phyloP scores from a whole-genome alignment of 2,797 vertebrate genomes.

The Tamandua tetradactyla region DNA sequence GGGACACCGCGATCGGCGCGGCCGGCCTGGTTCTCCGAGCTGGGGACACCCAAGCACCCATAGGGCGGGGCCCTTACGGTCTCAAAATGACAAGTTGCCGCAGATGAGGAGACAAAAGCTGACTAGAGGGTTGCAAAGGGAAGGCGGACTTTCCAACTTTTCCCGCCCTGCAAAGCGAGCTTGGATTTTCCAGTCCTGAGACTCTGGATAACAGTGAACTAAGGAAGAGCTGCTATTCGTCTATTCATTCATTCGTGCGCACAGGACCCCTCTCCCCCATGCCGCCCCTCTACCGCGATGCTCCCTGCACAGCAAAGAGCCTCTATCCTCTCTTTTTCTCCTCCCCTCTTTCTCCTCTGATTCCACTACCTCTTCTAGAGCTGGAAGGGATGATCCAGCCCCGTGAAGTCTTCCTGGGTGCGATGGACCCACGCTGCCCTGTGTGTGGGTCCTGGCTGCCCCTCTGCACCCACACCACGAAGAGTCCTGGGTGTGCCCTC shows the following conservation, averaged over 20 bases:
- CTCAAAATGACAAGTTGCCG: not conserved
- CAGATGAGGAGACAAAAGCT: not conserved
- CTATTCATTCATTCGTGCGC: not conserved
- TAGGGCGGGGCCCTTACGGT: too few species aligned
- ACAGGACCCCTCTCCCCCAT: not conserved
- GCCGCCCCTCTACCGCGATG: not conserved
- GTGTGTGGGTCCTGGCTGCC: not conserved
- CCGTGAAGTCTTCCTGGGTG: not conserved
- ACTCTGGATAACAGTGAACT: not conserved
- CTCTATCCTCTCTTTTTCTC: not conserved
- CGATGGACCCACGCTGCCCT: too few species aligned
- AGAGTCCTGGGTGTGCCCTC: not conserved
- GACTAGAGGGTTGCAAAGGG: not conserved
- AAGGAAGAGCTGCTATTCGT: not conserved
- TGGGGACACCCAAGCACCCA: not conserved
- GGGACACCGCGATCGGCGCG: not conserved
- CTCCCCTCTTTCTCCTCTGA: accelerated
- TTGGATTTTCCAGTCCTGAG: not conserved
- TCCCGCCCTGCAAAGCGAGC: not conserved
- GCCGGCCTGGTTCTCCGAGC: not conserved
- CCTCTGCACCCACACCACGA: not conserved
- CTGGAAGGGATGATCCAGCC: not conserved
- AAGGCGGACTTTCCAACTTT: not conserved
- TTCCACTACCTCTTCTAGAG: not conserved
- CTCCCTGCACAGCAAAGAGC: not conserved